These are phyloP conservation scores for Diadumene lineata DNA, from an alignment of 92 coral and sea anemone species.

Conservation along the genomic window DNA sequence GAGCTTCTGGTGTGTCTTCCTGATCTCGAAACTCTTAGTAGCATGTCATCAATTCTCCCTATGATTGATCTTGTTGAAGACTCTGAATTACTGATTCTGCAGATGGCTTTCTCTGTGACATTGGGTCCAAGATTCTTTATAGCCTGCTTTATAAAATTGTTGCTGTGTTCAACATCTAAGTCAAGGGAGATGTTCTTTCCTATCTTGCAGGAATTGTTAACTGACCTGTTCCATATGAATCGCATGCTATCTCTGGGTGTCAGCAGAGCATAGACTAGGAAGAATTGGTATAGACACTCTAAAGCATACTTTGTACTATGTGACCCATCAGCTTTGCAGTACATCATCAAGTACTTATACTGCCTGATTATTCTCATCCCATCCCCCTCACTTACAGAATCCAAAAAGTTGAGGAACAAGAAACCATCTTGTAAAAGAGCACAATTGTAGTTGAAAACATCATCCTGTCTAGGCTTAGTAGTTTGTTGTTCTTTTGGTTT, in stretches of 20 bases:
- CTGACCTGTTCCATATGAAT: constrained; percentile 37
- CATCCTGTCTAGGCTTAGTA: no score
- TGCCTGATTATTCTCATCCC: no score
- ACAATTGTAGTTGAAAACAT: no score
- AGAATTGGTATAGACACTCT: constrained; percentile 42
- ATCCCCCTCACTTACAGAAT: no score
- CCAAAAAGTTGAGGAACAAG: no score
- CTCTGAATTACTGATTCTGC: constrained; percentile 31
- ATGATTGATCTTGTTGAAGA: constrained; percentile 18
- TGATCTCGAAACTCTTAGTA: constrained; percentile 9
- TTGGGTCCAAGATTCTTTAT: constrained; percentile 43
- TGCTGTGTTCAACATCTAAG: constrained; percentile 40
- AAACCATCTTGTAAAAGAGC: no score
- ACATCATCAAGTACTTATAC: no score
- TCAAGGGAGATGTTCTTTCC: constrained; percentile 31
- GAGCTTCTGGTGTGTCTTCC: constrained; percentile 16
- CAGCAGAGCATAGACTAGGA: constrained; percentile 30
- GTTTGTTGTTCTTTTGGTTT: no score
- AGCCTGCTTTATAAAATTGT: constrained; percentile 36
- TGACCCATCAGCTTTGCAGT: no score
- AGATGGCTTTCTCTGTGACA: constrained; percentile 35
- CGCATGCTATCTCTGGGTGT: constrained; percentile 41
- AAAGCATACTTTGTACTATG: no score
- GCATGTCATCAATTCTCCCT: background rate
- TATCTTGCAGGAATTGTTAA: constrained; percentile 28